phyloP scores from a whole-genome alignment of 2,888 invertebrate genomes.

The Leucoptera coffeella region DNA sequence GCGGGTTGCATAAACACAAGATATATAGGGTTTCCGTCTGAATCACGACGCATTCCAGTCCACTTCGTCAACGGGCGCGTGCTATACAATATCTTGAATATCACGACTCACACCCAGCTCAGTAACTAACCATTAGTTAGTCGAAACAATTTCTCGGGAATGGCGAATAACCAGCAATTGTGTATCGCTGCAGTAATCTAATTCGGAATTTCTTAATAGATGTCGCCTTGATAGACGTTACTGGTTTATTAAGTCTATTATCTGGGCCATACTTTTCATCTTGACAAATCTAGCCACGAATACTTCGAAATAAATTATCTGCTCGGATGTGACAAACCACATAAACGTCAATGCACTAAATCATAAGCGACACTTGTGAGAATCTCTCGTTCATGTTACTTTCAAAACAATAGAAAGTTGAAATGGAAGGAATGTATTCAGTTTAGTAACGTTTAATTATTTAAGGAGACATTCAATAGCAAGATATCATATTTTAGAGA shows the following conservation, averaged over 20 bases:
- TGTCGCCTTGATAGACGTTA: conserved; percentile 22
- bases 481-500: no score
- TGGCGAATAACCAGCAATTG: conserved; percentile 17
- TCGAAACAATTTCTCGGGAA: conserved; percentile 21
- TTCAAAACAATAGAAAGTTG: conserved; percentile 42
- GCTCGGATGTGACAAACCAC: no score
- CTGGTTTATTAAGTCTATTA: no score
- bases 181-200: conserved; percentile 11
- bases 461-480: no score
- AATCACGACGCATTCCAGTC: conserved; percentile 47
- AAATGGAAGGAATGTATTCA: no score
- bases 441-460: no score
- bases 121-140: conserved; percentile 16
- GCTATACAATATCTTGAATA: conserved; percentile 31
- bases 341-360: no score
- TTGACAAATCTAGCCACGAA: no score
- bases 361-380: no score
- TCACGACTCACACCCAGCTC: conserved; percentile 18
- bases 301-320: no score
- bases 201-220: conserved; percentile 21
- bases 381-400: conserved; percentile 34
- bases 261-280: no score
- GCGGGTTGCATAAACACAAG: conserved; percentile 40
- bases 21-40: conserved; percentile 46
- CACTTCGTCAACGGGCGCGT: conserved; percentile 35